Evolutionary conservation across 2,113 vertebrate genomes (phyloP).

Genomic region (Marcusenius ussheri): DNA sequence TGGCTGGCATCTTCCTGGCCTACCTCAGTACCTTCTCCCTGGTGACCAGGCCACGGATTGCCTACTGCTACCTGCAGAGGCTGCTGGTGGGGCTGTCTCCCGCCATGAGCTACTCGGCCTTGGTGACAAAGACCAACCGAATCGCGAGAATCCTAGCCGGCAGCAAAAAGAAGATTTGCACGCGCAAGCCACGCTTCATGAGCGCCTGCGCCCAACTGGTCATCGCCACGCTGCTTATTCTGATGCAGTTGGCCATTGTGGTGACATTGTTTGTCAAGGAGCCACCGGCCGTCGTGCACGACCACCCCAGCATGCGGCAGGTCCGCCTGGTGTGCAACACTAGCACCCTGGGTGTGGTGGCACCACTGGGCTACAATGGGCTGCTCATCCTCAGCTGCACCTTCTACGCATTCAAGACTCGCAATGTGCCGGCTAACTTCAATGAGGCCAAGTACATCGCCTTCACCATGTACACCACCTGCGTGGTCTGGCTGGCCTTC

Average conservation of each 20-base stretch:
- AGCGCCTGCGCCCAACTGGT: conserved; percentile 94
- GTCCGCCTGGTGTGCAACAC: conserved; percentile 96
- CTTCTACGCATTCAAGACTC: conserved; percentile 98
- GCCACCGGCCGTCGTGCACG: conserved; percentile 81
- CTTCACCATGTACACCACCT: conserved; percentile 99
- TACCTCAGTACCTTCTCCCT: conserved; percentile 96
- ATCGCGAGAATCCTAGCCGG: conserved; percentile 95
- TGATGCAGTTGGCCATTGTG: conserved; percentile 90
- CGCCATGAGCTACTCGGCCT: conserved; percentile 96
- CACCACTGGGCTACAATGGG: conserved; percentile 94
- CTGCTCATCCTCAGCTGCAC: conserved; percentile 95
- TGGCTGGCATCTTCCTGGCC: conserved; percentile 88
- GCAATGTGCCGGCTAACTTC: conserved; percentile 96
- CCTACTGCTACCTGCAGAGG: conserved; percentile 90
- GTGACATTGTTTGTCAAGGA: conserved; percentile 93
- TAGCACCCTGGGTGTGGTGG: conserved; percentile 90
- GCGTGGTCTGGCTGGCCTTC: conserved; percentile 97
- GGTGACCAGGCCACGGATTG: conserved; percentile 85
- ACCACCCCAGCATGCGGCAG: conserved; percentile 91
- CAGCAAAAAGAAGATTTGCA: conserved; percentile 99
- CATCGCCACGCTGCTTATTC: conserved; percentile 89
- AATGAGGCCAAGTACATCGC: conserved; percentile 98
- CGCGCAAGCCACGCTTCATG: conserved; percentile 98
- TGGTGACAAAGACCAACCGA: conserved; percentile 97
- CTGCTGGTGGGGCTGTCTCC: conserved; percentile 92